Percentiles rank a stretch among this genome's conserved stretches.
phyloP scores from a whole-genome alignment of 2,113 vertebrate genomes.

The Aleadryas rufinucha region DNA sequence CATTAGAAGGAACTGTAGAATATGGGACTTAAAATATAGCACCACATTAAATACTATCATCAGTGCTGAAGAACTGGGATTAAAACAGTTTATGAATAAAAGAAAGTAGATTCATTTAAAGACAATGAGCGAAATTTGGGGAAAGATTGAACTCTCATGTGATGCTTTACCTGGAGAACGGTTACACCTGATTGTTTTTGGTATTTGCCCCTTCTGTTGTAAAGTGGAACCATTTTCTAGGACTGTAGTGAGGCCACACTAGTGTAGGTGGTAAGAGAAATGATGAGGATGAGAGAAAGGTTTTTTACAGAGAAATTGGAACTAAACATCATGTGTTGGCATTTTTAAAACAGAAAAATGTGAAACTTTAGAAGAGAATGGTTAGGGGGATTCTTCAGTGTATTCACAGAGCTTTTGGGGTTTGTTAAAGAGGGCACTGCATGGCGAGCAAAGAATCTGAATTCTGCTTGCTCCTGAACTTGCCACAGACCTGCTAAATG shows the following conservation, averaged over 20 bases:
- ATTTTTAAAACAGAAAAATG: background rate
- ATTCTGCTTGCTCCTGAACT: background rate
- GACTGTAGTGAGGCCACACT: background rate
- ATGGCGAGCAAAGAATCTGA: background rate
- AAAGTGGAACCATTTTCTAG: background rate
- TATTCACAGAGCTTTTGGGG: background rate
- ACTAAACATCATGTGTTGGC: background rate
- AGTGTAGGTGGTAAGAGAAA: background rate
- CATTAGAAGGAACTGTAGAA: background rate
- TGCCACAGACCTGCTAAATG: background rate
- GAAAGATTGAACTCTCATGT: background rate
- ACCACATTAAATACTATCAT: background rate
- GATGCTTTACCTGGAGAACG: background rate
- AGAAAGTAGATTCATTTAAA: conserved; percentile 7
- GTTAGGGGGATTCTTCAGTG: background rate
- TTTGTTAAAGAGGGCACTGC: background rate
- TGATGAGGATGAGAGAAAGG: background rate
- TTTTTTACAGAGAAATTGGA: background rate
- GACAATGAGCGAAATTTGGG: background rate
- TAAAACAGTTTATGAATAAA: background rate
- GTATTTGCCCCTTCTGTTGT: background rate
- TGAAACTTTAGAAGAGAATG: background rate
- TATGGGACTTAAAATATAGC: background rate
- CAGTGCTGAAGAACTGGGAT: background rate
- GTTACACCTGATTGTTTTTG: background rate